Evolutionary conservation across 2,888 invertebrate species (phyloP).

Genomic region (Eupithecia centaureata): DNA sequence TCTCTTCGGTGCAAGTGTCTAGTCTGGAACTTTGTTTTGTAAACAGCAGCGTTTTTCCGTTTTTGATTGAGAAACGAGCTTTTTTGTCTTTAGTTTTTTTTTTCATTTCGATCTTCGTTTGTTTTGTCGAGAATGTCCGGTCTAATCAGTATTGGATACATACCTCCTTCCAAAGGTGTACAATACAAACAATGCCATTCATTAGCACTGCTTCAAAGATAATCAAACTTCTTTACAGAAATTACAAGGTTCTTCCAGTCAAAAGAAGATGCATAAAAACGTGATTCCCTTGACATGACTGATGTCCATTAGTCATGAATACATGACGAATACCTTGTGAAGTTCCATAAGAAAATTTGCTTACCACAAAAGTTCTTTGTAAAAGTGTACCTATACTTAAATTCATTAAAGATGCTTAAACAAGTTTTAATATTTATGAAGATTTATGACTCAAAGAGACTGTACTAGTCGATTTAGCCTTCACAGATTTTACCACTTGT

Average conservation of each 20-base stretch:
- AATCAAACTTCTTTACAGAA: background rate
- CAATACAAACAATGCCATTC: conserved; percentile 8
- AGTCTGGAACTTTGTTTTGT: background rate
- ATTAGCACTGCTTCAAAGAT: conserved; percentile 8
- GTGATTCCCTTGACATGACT: conserved; percentile 6
- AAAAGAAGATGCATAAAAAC: conserved; percentile 10
- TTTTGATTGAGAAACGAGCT: background rate
- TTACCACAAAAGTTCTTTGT: background rate
- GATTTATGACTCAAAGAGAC: too few species aligned
- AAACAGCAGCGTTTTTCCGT: background rate
- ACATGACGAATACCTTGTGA: background rate
- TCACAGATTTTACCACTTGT: background rate
- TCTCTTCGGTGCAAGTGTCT: conserved; percentile 24
- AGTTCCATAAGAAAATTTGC: conserved; percentile 1
- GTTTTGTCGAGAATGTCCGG: background rate
- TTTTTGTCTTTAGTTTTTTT: background rate
- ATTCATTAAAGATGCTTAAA: background rate
- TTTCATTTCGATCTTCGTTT: background rate
- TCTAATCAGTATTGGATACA: background rate
- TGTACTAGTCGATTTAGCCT: background rate
- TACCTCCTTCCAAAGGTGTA: background rate
- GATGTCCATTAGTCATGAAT: conserved; percentile 3
- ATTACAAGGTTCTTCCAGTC: background rate
- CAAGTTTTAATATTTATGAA: background rate
- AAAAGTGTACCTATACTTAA: background rate